Conservation (phyloP, 2,797 vertebrate species). For the Botia almorhae region DNA sequence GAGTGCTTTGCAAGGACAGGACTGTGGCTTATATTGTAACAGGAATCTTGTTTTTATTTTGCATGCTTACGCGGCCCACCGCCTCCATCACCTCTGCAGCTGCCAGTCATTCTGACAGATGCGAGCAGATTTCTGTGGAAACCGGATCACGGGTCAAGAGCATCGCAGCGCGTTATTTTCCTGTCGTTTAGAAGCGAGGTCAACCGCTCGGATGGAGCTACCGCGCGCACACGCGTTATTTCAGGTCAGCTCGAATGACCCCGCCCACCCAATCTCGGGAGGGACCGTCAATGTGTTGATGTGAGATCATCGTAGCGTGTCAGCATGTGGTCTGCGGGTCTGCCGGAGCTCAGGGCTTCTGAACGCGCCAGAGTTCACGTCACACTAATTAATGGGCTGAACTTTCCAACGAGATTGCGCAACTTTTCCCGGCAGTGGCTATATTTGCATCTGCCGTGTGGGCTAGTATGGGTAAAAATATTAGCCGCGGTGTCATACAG, state of each 20-base stretch:
- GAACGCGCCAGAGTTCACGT: slow-evolving; percentile 71
- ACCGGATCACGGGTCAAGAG: slow-evolving; percentile 65
- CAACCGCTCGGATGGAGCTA: slow-evolving; percentile 66
- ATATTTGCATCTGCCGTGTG: slow-evolving; percentile 77
- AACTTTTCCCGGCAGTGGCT: slow-evolving; percentile 75
- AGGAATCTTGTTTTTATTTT: slow-evolving; percentile 81
- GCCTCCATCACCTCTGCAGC: slow-evolving; percentile 75
- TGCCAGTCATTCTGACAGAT: slow-evolving; percentile 83
- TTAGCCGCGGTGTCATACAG: slow-evolving; percentile 73
- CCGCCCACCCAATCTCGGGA: slow-evolving; percentile 54
- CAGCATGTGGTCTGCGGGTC: slow-evolving; percentile 57
- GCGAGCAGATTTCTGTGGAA: slow-evolving; percentile 81
- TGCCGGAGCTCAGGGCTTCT: slow-evolving; percentile 49
- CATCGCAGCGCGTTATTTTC: slow-evolving; percentile 64
- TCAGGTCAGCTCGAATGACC: slow-evolving; percentile 68
- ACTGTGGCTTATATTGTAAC: slow-evolving; percentile 67
- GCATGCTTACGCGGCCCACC: slow-evolving; percentile 77
- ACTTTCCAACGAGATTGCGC: slow-evolving; percentile 78
- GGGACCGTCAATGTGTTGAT: slow-evolving; percentile 76
- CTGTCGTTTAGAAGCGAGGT: slow-evolving; percentile 76
- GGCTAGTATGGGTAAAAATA: slow-evolving; percentile 76
- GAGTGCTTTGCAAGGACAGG: slow-evolving; percentile 35
- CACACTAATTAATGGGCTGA: slow-evolving; percentile 80
- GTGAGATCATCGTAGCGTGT: slow-evolving; percentile 72
- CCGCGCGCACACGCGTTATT: slow-evolving; percentile 64